Evolutionary conservation across 2,888 invertebrate genomes (phyloP).

Genomic region (Drosophila falleni): DNA sequence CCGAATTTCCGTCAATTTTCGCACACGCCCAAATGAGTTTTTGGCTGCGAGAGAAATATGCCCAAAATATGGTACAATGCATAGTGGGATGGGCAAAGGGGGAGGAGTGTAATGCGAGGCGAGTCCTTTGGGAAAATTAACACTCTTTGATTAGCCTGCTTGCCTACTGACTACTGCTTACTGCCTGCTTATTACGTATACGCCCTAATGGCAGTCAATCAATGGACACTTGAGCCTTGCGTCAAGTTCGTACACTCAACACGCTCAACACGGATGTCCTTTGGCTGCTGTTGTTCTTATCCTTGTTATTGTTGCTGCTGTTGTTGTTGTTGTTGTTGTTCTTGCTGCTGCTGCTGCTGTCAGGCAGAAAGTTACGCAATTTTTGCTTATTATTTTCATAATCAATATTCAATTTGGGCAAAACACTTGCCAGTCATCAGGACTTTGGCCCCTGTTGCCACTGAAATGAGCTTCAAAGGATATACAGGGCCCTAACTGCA

Average conservation of each 20-base stretch:
- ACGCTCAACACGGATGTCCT: slow-evolving; percentile 30
- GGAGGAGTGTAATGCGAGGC: slow-evolving; percentile 32
- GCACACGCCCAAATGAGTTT: slow-evolving; percentile 64
- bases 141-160: slow-evolving; percentile 76
- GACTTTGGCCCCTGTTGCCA: slow-evolving; percentile 29
- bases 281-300: slow-evolving; percentile 5
- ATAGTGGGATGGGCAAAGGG: slow-evolving; percentile 1
- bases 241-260: slow-evolving; percentile 25
- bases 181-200: slow-evolving; percentile 76
- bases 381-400: slow-evolving; percentile 83
- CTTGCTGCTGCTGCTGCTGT: slow-evolving; percentile 57
- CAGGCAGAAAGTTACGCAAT: slow-evolving; percentile 79
- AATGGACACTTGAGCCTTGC: slow-evolving; percentile 79
- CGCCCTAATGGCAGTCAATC: slow-evolving; percentile 81
- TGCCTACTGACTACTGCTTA: background rate
- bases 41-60: slow-evolving; percentile 63
- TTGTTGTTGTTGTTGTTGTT: slow-evolving; percentile 22
- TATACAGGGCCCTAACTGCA: slow-evolving; percentile 23
- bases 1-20: slow-evolving; percentile 53
- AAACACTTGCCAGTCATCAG: slow-evolving; percentile 74
- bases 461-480: slow-evolving; percentile 69
- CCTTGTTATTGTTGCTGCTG: slow-evolving; percentile 5
- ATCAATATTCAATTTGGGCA: slow-evolving; percentile 81
- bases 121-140: slow-evolving; percentile 81
- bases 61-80: slow-evolving; percentile 22